phyloP scores from a whole-genome alignment of 2,797 vertebrate genomes.

The Euphonia xanthogaster region DNA sequence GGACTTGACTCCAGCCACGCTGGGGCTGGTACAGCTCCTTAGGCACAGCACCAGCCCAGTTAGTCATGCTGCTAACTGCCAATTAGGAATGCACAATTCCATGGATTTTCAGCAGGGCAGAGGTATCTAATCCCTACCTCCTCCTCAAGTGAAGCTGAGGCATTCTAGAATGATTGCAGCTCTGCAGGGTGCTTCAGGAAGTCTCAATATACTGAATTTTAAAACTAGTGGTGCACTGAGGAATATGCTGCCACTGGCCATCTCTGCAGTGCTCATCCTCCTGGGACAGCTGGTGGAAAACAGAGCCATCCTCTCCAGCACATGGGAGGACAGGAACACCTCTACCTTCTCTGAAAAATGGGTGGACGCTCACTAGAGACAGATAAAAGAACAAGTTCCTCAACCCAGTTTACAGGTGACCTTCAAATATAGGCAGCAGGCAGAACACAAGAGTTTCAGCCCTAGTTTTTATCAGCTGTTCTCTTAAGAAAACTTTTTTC shows the following conservation, averaged over 20 bases:
- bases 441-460: neutral
- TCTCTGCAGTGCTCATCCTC: neutral
- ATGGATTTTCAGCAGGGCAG: neutral
- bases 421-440: neutral
- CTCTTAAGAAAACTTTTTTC: neutral
- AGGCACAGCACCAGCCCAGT: neutral
- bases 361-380: accelerated
- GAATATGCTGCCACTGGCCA: neutral
- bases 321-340: neutral
- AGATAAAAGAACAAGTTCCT: neutral
- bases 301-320: neutral
- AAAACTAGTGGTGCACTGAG: neutral
- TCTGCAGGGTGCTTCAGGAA: neutral
- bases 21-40: neutral
- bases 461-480: neutral
- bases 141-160: neutral
- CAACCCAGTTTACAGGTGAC: neutral
- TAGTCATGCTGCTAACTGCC: neutral
- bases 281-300: neutral
- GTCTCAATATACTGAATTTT: neutral
- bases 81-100: neutral
- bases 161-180: neutral
- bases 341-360: neutral
- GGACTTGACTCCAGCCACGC: neutral
- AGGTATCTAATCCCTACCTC: neutral